Evolutionary conservation across 1,140 invertebrate species (phyloP), one percentile per base, ranked within the genome.

Genomic region (Odontomachus brunneus): DNA sequence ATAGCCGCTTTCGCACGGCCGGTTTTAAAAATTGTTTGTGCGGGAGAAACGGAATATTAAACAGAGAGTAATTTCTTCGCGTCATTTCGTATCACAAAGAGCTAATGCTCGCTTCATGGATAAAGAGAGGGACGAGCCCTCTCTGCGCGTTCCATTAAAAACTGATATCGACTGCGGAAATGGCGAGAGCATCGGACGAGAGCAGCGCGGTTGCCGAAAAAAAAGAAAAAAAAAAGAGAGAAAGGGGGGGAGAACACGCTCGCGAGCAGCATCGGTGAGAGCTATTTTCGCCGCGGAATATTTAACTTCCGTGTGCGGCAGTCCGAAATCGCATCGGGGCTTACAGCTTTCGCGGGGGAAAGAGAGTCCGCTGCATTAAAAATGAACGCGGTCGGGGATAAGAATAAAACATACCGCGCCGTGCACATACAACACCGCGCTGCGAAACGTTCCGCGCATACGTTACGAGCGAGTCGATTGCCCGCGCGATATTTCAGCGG

Each of bases 321-420:
- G 22, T 11, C 38, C 66, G 65, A 69, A 80, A 80, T 80, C 65
- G 75, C 48, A 80, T 80, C 75, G 19, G 51, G 75, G 75, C 65
- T 71, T 80, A 71, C 29, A 22, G 15, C 78, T 65, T 57, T 59
- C 38, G 55, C 26, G 67, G 67, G 78, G 82, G 65, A 67, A 55
- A 60, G 72, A 66, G 26, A 76, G 67, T 55, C 81, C 74, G 53
- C 33, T 72, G 72, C 72, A 49, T 80, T 69, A 80, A 80, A 80
- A 71, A 80, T 80, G 65, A 24, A 80, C 24, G 51, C 51, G 75
- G 22, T 80, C 75, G 65, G 14, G 51, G 17, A 80, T 80, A 80
- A 80, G 75, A 80, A 71, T 80, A 80, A 80, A 80, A 80, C 75
- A 80, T 80, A 55, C 65, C 33, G 51, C 74, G 38, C 17, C 4